phyloP scores from a whole-genome alignment of 1,140 invertebrate species.

The Eupristina koningsbergeri region DNA sequence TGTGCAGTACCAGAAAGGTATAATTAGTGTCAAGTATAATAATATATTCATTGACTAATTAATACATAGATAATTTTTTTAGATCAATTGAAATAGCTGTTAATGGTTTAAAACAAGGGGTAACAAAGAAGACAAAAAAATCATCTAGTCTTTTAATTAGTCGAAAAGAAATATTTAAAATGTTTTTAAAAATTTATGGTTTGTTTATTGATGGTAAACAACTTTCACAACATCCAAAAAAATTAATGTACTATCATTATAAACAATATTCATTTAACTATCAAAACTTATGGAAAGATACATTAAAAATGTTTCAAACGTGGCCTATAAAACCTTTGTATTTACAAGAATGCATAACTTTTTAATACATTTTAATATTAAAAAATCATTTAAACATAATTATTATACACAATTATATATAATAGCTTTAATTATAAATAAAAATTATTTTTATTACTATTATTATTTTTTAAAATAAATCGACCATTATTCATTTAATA shows the following conservation, averaged over 20 bases:
- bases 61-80: constrained; percentile 31
- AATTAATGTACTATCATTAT: constrained; percentile 64
- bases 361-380: constrained; percentile 38
- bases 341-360: constrained; percentile 60
- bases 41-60: background rate
- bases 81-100: constrained; percentile 83
- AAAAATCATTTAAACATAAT: too few relatives aligned
- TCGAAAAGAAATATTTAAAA: constrained; percentile 78
- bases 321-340: constrained; percentile 64
- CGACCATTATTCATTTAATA: too few relatives aligned
- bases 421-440: too few relatives aligned
- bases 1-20: constrained; percentile 70
- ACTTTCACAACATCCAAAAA: constrained; percentile 65
- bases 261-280: constrained; percentile 65
- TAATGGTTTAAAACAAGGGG: constrained; percentile 85
- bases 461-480: too few relatives aligned
- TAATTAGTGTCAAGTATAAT: constrained; percentile 18
- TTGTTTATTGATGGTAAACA: constrained; percentile 52
- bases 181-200: constrained; percentile 73
- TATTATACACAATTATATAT: too few relatives aligned
- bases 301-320: constrained; percentile 54
- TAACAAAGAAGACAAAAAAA: constrained; percentile 84
- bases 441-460: too few relatives aligned
- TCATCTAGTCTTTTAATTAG: constrained; percentile 76
- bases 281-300: constrained; percentile 62